Evolutionary conservation across 2,113 vertebrate species (phyloP), one percentile per base, ranked within the genome.

Genomic region (Cephalopholis sonnerati): DNA sequence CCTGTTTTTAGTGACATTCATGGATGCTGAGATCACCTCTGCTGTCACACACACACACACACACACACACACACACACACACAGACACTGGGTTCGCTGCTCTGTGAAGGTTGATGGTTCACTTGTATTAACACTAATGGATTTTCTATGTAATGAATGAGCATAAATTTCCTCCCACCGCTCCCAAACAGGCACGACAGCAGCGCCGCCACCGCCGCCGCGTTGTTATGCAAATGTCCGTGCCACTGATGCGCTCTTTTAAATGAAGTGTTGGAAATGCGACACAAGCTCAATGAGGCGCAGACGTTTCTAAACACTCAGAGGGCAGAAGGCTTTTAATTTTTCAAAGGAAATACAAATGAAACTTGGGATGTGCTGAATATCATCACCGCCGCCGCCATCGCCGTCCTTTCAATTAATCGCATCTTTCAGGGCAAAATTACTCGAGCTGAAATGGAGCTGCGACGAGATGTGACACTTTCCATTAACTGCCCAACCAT

Each of bases 131-230:
- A 58, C 77, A 25, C 77, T 90, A 90, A 91, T 91, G 86, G 74
- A 67, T 88, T 89, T 89, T 76, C 81, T 64, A 65, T 89, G 84
- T 89, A 91, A 89, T 83, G 83, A 87, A 51, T 46, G 50, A 77
- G 81, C 7, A 25, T 63, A 62, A 65, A 57, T 54, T 39, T 36
- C 79, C 22, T 51, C 62, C 41, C 59, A 32, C 55, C 51, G 63
- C 64, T 46, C 2, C 36, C 72, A 62, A 67, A 77, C 66, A 71
- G 58, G 67, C 76, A 71, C 41, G 57, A 29, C 74, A 62, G n/a
- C 36, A 22, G 24, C 48, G 16, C 44, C 7, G 44, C 62, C 9
- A 39, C 71, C 2, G 51, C 17, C 48, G 2, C 27, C 5, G 29
- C 17, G 65, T 58, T 72, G 82, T 87, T 78, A 84, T 87, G 86